A percentile compares a stretch with the other conserved stretches of the same genome.
These are phyloP conservation scores for Ariolimax columbianus DNA, from an alignment of 2,888 invertebrate species.

Conservation along the genomic window DNA sequence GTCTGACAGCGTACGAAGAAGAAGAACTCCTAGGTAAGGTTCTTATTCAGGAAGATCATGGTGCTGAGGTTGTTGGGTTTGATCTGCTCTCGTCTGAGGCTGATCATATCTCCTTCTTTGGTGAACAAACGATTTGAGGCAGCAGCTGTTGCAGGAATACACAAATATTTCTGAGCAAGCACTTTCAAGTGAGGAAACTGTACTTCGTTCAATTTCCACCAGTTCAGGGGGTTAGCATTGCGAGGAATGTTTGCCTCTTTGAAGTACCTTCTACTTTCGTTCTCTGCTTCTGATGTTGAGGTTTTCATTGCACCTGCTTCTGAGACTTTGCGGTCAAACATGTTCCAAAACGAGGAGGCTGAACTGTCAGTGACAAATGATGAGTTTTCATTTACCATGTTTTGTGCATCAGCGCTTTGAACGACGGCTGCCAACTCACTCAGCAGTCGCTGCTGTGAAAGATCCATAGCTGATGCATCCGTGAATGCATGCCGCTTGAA, in stretches of 20 bases:
- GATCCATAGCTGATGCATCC: conserved; percentile 40
- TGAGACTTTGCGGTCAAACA: conserved; percentile 45
- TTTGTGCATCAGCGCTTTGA: conserved; percentile 17
- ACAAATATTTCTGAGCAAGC: conserved; percentile 49
- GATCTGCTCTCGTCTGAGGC: conserved; percentile 26
- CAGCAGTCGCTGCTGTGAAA: conserved; percentile 40
- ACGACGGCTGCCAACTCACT: conserved; percentile 22
- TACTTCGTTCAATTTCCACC: conserved; percentile 51
- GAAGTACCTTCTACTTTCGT: conserved; percentile 42
- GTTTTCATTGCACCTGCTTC: conserved; percentile 50
- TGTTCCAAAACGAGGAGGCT: conserved; percentile 43
- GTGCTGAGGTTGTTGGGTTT: conserved; percentile 41
- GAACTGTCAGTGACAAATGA: conserved; percentile 8
- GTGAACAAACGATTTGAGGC: conserved; percentile 42
- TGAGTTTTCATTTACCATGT: neutral
- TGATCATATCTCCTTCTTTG: conserved; percentile 41
- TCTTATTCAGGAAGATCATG: conserved; percentile 49
- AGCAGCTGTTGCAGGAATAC: conserved; percentile 49
- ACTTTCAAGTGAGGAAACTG: conserved; percentile 47
- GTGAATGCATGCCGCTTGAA: conserved; percentile 52
- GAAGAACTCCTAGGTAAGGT: neutral
- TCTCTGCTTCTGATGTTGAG: conserved; percentile 42
- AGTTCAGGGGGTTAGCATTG: conserved; percentile 45
- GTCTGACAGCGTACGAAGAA: too few species aligned
- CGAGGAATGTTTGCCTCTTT: conserved; percentile 50